These are phyloP conservation scores for Synergus laeviventris DNA, from an alignment of 2,888 invertebrate species.

Conservation along the genomic window DNA sequence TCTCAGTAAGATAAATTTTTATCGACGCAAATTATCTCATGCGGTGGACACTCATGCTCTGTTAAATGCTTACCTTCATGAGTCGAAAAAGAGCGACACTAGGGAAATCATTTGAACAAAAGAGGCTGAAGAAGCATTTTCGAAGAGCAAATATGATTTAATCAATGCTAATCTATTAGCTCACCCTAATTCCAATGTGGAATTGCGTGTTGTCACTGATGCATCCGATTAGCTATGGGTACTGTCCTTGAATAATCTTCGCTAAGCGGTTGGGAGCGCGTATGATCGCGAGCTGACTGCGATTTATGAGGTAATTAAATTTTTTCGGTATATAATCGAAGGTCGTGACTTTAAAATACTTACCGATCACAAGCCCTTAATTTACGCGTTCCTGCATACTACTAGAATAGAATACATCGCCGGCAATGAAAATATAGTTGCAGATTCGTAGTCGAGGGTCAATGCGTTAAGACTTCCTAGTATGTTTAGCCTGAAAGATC, in stretches of 20 bases:
- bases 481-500: background rate
- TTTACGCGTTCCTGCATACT: constrained; percentile 39
- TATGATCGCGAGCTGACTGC: background rate
- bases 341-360: constrained; percentile 14
- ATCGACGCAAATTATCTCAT: constrained; percentile 30
- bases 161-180: constrained; percentile 42
- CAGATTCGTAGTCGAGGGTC: constrained; percentile 37
- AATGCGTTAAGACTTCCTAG: constrained; percentile 1
- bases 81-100: constrained; percentile 51
- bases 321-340: constrained; percentile 20
- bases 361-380: constrained; percentile 43
- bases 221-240: too few species aligned
- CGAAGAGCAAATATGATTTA: background rate
- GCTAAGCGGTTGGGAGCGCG: background rate
- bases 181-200: constrained; percentile 41
- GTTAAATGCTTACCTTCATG: constrained; percentile 18
- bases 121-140: background rate
- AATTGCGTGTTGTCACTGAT: constrained; percentile 12
- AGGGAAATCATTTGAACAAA: constrained; percentile 5
- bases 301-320: background rate
- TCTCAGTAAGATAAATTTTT: constrained; percentile 37
- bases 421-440: constrained; percentile 41
- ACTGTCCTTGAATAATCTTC: too few species aligned
- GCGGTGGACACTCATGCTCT: constrained; percentile 50
- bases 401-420: constrained; percentile 37